Evolutionary conservation across 1,140 invertebrate species (phyloP), one percentile per base, ranked within the genome.

Genomic region (Aporrectodea caliginosa): DNA sequence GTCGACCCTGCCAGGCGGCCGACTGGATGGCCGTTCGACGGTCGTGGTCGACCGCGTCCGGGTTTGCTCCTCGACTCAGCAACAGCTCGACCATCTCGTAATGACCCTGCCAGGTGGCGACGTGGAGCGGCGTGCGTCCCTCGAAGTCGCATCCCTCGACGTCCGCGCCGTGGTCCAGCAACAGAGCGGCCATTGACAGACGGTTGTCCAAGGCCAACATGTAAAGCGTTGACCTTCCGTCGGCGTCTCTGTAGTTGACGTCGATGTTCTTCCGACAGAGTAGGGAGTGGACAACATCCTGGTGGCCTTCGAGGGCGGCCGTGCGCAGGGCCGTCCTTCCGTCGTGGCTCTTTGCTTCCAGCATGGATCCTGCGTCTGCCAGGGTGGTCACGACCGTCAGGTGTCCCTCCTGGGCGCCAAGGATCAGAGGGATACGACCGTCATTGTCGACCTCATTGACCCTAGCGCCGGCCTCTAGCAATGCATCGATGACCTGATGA

Each of bases 1-100:
- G 91, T 83, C 97, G 94, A 12, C 96, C 96, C 86, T 97, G 94
- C 95, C 95, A 98, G 74, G 94, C 93, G n/a, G 95, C 95, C 27
- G 94, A 95, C 69, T 81, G 77, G 0, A 70, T 87, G 2, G 96
- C 93, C 0, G 95, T 97, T 69, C 96, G 90, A 73, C 92, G 92
- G 86, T 97, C 96, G 84, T 94, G 92, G 87, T 98, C 96, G 76
- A 93, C 92, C 0, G 94, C 94, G 86, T 98, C 95, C 0, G 97
- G 93, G 85, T 93, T 91, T 1, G 95, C 94, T 72, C 92, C 90
- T 58, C 93, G 92, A 79, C 92, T 80, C 35, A 98, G 90, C 30
- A 98, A 89, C 30, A 96, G 87, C 79, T 93, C 92, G 0, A 96
- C 95, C 93, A 98, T 96, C 77, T 96, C 94, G 0, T 90, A 88